These are phyloP conservation scores for Ceriagrion tenellum DNA, from an alignment of 2,888 invertebrate genomes.

Conservation along the genomic window DNA sequence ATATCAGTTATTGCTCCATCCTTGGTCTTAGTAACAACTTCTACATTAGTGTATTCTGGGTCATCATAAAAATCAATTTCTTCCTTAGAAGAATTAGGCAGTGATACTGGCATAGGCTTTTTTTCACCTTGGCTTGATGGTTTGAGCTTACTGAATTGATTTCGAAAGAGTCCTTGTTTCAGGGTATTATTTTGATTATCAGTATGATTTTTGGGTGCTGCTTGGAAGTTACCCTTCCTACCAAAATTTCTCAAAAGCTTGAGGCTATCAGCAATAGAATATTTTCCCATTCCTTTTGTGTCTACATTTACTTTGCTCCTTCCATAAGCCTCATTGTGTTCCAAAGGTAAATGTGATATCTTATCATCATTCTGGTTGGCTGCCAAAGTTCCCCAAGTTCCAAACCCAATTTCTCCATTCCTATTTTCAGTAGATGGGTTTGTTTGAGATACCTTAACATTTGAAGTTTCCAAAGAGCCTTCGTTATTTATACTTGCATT, in stretches of 20 bases:
- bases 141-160: not conserved
- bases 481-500: not conserved
- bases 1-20: not conserved
- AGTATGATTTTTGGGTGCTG: not conserved
- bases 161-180: not conserved
- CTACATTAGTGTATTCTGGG: not conserved
- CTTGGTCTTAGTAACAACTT: not conserved
- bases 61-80: not conserved
- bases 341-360: not conserved
- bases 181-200: not conserved
- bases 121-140: not conserved
- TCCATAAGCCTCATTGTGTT: not conserved
- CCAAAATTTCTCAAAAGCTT: not conserved
- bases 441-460: not conserved
- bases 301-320: not conserved
- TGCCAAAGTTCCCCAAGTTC: not conserved
- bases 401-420: not conserved
- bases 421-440: not conserved
- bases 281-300: not conserved
- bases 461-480: not conserved
- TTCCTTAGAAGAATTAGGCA: not conserved
- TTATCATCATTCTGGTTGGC: not conserved
- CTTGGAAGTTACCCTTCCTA: not conserved
- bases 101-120: not conserved
- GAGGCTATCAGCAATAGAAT: not conserved